phyloP scores from a whole-genome alignment of 1,140 invertebrate genomes.

The Pachypsylla venusta region DNA sequence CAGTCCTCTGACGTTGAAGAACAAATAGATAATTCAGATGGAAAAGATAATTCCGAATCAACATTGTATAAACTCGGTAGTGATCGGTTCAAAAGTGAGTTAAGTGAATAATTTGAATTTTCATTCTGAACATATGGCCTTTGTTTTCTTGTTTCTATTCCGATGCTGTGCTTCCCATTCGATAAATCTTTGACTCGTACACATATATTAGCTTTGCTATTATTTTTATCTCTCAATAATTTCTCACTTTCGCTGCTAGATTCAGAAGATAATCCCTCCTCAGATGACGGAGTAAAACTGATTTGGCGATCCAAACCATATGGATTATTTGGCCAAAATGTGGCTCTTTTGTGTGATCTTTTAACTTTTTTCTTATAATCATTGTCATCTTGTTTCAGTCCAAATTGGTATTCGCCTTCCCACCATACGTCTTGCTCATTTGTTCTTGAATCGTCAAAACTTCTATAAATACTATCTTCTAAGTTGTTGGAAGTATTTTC shows the following conservation, averaged over 20 bases:
- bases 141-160: not conserved
- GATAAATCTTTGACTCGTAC: not conserved
- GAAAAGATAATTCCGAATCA: not conserved
- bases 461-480: slow-evolving; percentile 11
- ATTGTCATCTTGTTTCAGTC: not conserved
- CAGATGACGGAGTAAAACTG: slow-evolving; percentile 2
- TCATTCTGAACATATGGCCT: not conserved
- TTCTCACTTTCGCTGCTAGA: slow-evolving; percentile 11
- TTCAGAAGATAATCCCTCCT: slow-evolving; percentile 10
- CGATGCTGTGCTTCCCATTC: not conserved
- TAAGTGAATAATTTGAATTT: slow-evolving; percentile 8
- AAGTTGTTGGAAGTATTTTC: not conserved
- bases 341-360: not conserved
- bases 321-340: not conserved
- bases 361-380: slow-evolving; percentile 2
- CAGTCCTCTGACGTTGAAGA: slow-evolving; percentile 11
- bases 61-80: slow-evolving; percentile 16
- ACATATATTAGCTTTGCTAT: slow-evolving; percentile 6
- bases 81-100: slow-evolving; percentile 15
- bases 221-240: not conserved
- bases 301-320: not conserved
- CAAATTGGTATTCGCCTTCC: slow-evolving; percentile 27
- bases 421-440: slow-evolving; percentile 28
- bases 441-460: not conserved
- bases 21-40: not conserved